A percentile compares a stretch with the other conserved stretches of the same genome.
These are phyloP conservation scores for Clarias magur DNA, from an alignment of 2,113 vertebrate genomes.

Conservation along the genomic window DNA sequence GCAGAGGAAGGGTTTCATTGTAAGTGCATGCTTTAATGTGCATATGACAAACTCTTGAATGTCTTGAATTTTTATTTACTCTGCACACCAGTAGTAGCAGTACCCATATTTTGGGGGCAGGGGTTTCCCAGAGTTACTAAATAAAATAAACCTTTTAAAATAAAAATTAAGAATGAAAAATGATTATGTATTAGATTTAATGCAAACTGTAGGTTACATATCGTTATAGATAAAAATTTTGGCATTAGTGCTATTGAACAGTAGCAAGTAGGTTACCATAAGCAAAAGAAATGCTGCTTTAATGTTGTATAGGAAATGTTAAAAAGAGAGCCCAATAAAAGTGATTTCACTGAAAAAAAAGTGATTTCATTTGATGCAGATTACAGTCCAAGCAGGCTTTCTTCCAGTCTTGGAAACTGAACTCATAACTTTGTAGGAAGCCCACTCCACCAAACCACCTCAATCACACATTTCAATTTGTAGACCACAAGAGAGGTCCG, in stretches of 20 bases:
- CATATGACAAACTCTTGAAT: neutral
- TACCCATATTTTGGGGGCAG: too few relatives aligned
- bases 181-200: too few relatives aligned
- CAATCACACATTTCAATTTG: neutral
- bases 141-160: too few relatives aligned
- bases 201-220: too few relatives aligned
- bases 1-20: neutral
- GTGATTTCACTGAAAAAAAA: neutral
- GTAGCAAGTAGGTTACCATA: neutral
- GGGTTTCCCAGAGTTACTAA: too few relatives aligned
- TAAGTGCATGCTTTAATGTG: neutral
- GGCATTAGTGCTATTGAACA: neutral
- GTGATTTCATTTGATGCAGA: neutral
- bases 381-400: neutral
- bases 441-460: neutral
- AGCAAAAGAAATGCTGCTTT: neutral
- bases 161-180: too few relatives aligned
- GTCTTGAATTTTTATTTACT: neutral
- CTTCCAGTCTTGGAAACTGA: neutral
- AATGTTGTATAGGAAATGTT: neutral
- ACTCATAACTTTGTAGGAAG: neutral
- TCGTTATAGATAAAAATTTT: neutral
- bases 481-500: conserved; percentile 1
- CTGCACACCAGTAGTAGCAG: neutral
- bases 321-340: neutral